Percentiles rank a stretch among this genome's conserved stretches.
phyloP scores from a whole-genome alignment of 1,140 invertebrate genomes.

The Pseudomyrmex dendroicus region DNA sequence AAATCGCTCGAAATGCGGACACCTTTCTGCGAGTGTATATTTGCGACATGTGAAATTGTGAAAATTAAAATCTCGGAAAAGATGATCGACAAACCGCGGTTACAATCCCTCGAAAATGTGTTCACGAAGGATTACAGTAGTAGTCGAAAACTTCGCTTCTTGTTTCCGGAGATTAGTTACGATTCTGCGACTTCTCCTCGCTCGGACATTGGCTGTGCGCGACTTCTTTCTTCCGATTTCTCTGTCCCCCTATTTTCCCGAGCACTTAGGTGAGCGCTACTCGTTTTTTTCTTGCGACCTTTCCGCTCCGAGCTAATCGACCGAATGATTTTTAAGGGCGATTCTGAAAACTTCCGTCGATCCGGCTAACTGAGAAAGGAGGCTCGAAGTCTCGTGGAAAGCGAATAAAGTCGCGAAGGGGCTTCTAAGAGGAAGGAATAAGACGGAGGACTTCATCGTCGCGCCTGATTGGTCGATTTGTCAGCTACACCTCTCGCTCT shows the following conservation, averaged over 20 bases:
- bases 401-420: conserved; percentile 62
- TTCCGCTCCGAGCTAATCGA: conserved; percentile 72
- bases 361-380: conserved; percentile 42
- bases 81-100: conserved; percentile 38
- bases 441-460: conserved; percentile 79
- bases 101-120: conserved; percentile 10
- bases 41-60: conserved; percentile 24
- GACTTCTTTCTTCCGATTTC: neutral
- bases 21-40: neutral
- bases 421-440: conserved; percentile 68
- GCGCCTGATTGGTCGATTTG: conserved; percentile 80
- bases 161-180: neutral
- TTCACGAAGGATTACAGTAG: neutral
- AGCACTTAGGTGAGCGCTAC: conserved; percentile 42
- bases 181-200: neutral
- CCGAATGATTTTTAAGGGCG: conserved; percentile 76
- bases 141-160: neutral
- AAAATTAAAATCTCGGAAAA: conserved; percentile 45
- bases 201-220: neutral
- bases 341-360: conserved; percentile 71
- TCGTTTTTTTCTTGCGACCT: conserved; percentile 56
- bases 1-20: conserved; percentile 30
- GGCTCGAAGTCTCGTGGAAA: neutral
- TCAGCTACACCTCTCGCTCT: conserved; percentile 63
- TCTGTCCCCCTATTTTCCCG: conserved; percentile 6